Evolutionary conservation across 1,140 invertebrate species (phyloP).

Genomic region (Aculops lycopersici): DNA sequence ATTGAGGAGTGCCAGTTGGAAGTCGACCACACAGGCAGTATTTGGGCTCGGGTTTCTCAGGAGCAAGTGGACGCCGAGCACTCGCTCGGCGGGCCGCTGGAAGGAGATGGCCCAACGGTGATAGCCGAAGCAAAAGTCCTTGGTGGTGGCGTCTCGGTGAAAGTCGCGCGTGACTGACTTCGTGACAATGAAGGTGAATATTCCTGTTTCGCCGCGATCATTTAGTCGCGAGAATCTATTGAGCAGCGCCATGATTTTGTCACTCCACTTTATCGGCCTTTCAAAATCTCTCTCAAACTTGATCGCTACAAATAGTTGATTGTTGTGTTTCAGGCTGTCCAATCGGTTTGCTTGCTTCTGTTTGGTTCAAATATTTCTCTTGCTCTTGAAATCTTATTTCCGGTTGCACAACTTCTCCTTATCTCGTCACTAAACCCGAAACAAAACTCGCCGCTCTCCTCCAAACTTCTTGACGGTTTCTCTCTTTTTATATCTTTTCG

Average conservation of each 20-base stretch:
- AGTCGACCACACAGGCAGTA: conserved; percentile 36
- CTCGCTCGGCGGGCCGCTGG: conserved; percentile 32
- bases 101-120: conserved; percentile 60
- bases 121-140: conserved; percentile 49
- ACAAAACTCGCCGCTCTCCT: too few relatives aligned
- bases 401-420: too few relatives aligned
- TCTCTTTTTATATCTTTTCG: too few relatives aligned
- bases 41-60: conserved; percentile 22
- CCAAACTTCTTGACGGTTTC: too few relatives aligned
- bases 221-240: conserved; percentile 48
- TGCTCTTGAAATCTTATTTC: too few relatives aligned
- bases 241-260: conserved; percentile 40
- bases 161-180: conserved; percentile 39
- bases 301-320: too few relatives aligned
- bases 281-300: too few relatives aligned
- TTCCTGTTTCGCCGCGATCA: conserved; percentile 36
- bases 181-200: conserved; percentile 45
- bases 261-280: too few relatives aligned
- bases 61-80: conserved; percentile 43
- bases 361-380: too few relatives aligned
- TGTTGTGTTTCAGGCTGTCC: too few relatives aligned
- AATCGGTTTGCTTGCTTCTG: too few relatives aligned
- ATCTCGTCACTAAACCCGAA: too few relatives aligned
- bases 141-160: conserved; percentile 42
- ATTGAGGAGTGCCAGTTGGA: conserved; percentile 47